Percentiles rank a stretch among this genome's conserved stretches.
These are phyloP conservation scores for Spinus olivaceus DNA, from an alignment of 2,797 vertebrate species.

Conservation along the genomic window DNA sequence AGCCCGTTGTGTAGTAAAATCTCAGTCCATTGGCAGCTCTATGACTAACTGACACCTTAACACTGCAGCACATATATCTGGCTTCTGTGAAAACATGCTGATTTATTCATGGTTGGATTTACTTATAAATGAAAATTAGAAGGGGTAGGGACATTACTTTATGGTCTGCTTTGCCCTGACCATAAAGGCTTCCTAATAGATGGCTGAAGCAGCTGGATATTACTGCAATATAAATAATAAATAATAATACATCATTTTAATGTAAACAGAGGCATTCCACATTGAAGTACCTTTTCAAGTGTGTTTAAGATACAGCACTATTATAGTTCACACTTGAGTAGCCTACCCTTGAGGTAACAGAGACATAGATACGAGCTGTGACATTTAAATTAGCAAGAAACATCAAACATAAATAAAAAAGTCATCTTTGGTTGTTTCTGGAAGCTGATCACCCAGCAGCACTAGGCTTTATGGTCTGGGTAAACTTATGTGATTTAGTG, in stretches of 20 bases:
- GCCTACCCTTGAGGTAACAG: conserved; percentile 57
- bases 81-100: neutral
- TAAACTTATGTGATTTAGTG: neutral
- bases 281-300: conserved; percentile 1
- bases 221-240: conserved; percentile 48
- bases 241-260: conserved; percentile 52
- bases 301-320: conserved; percentile 14
- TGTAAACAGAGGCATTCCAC: conserved; percentile 40
- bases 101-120: neutral
- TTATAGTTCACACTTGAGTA: conserved; percentile 53
- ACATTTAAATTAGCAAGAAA: conserved; percentile 60
- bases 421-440: conserved; percentile 19
- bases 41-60: neutral
- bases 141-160: neutral
- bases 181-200: conserved; percentile 23
- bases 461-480: neutral
- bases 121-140: neutral
- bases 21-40: neutral
- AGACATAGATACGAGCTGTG: conserved; percentile 44
- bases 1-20: neutral
- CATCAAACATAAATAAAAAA: conserved; percentile 51
- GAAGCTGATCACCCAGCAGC: conserved; percentile 16
- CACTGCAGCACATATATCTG: neutral
- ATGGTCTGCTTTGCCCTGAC: neutral
- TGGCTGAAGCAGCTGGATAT: neutral